Conservation (phyloP, 2,113 vertebrate species). For the Pluvianellus socialis region DNA sequence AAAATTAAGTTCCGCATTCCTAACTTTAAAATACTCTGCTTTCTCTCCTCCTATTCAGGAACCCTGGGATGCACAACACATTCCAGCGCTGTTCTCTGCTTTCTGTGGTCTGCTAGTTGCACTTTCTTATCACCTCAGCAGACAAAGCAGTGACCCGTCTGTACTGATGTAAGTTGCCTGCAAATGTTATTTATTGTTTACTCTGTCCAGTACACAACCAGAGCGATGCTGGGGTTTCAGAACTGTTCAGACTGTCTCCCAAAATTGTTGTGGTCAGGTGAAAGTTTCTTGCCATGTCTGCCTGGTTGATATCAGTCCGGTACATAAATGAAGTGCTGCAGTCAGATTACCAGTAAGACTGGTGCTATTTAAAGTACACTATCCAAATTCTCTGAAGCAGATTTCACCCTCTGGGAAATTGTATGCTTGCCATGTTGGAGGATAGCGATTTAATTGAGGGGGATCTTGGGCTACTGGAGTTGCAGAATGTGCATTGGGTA, state of each 20-base stretch:
- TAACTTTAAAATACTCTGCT: background rate
- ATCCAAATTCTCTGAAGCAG: background rate
- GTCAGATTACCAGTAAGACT: background rate
- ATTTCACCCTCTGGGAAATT: background rate
- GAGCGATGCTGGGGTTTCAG: background rate
- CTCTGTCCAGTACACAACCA: background rate
- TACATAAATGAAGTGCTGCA: background rate
- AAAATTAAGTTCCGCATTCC: background rate
- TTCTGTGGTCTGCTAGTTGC: conserved; percentile 95
- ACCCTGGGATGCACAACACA: conserved; percentile 94
- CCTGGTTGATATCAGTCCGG: background rate
- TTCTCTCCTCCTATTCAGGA: conserved; percentile 78
- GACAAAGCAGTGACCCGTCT: conserved; percentile 95
- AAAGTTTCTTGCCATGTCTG: background rate
- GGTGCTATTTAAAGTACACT: background rate
- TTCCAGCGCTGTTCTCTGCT: conserved; percentile 91
- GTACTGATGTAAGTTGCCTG: conserved; percentile 85
- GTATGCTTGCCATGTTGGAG: background rate
- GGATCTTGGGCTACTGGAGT: background rate
- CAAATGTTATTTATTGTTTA: background rate
- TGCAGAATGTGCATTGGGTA: background rate
- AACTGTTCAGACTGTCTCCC: background rate
- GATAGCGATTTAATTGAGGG: background rate
- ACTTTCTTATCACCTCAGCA: conserved; percentile 94
- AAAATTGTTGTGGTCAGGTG: background rate